Base-by-base conservation (phyloP, 2,797 vertebrate species). In the Luscinia luscinia region DNA sequence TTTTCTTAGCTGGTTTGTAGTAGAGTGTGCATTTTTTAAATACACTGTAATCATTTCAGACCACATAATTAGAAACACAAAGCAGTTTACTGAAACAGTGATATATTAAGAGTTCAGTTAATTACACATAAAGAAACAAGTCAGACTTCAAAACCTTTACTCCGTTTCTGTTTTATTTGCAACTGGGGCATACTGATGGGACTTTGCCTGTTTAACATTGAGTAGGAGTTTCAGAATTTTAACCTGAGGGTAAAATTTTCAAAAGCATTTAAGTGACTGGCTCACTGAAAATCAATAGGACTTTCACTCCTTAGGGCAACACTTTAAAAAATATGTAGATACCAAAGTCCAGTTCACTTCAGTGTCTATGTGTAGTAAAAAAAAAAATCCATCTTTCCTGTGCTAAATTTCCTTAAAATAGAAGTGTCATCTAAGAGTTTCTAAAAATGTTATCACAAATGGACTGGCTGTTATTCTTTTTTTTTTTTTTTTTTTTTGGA, bases 1-100 rank as follows among this genome's bases (percentile, higher is more conserved):
- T 97, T 97, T 96, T 96, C 95, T 96, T 93, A 91, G 90, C 90
- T 90, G 96, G 97, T 97, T 97, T 97, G 93, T 95, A 97, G 89
- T 48, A 96, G 94, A 98, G 94, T 95, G 97, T 96, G 93, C 95
- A 94, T 97, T 97, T 97, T 96, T 97, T 90, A 97, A 97, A 95
- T 94, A 95, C 95, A 88, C 95, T 93, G 79, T 97, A 97, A 97
- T 98, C 93, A 97, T 89, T 96, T 97, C 92, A 97, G 95, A 97
- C 97, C 96, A 97, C 96, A 89, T 97, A 98, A 96, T 95, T 98
- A 97, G 97, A 97, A 94, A 94, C 96, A 97, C 92, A 96, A 96
- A 97, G 95, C 89, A 94, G 89, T 89, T 93, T 84, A 69, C 91
- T 94, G 96, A 96, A 96, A 96, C 79, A 90, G 96, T 96, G 94